These are phyloP conservation scores for Rhyzopertha dominica DNA, from an alignment of 1,140 invertebrate species.

Conservation along the genomic window DNA sequence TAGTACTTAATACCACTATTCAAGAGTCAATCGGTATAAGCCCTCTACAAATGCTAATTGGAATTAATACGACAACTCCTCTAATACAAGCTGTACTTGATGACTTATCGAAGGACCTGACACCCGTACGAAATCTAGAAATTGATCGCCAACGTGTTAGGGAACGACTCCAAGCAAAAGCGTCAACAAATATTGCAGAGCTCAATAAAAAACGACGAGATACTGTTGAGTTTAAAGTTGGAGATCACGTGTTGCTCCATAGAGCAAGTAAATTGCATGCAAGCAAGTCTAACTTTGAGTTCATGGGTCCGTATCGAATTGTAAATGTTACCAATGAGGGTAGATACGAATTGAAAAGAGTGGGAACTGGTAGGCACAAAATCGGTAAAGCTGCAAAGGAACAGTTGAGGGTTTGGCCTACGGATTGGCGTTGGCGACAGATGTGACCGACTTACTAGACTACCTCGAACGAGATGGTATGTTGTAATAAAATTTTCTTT, in stretches of 20 bases:
- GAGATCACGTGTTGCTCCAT: too few relatives aligned
- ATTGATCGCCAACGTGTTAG: slow-evolving; percentile 11
- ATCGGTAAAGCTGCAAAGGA: slow-evolving; percentile 11
- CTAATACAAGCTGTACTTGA: slow-evolving; percentile 12
- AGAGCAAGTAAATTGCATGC: slow-evolving; percentile 9
- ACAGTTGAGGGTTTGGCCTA: slow-evolving; percentile 9
- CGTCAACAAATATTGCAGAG: background rate
- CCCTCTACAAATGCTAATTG: slow-evolving; percentile 10
- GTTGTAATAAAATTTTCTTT: too few relatives aligned
- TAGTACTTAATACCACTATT: slow-evolving; percentile 34
- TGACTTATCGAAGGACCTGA: slow-evolving; percentile 9
- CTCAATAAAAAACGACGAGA: slow-evolving; percentile 6
- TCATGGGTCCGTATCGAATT: too few relatives aligned
- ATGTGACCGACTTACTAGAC: too few relatives aligned
- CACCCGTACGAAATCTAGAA: slow-evolving; percentile 7
- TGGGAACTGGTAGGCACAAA: slow-evolving; percentile 6
- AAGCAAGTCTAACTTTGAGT: slow-evolving; percentile 8
- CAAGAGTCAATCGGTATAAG: slow-evolving; percentile 11
- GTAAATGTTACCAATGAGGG: background rate
- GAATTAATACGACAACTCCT: slow-evolving; percentile 9
- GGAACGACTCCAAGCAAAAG: slow-evolving; percentile 6
- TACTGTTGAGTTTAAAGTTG: slow-evolving; percentile 7
- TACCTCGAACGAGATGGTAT: too few relatives aligned
- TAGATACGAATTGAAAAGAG: slow-evolving; percentile 1
- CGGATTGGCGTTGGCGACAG: too few relatives aligned